Evolutionary conservation across 2,797 vertebrate genomes (phyloP).

Genomic region (Morus bassanus): DNA sequence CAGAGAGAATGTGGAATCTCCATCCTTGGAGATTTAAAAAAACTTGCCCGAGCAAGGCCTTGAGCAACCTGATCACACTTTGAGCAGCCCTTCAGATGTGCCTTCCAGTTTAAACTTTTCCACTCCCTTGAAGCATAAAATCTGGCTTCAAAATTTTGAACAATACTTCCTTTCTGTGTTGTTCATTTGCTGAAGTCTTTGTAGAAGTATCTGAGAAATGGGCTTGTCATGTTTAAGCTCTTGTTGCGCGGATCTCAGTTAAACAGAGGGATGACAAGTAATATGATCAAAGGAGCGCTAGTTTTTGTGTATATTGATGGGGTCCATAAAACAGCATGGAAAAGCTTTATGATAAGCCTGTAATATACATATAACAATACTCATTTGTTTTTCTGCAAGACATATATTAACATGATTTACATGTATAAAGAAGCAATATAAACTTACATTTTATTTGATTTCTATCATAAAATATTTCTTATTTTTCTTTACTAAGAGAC

Average conservation of each 20-base stretch:
- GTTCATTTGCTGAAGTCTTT: slow-evolving; percentile 67
- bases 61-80: neutral
- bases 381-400: neutral
- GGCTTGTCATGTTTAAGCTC: slow-evolving; percentile 59
- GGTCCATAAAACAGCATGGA: neutral
- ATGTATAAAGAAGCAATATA: neutral
- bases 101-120: slow-evolving; percentile 65
- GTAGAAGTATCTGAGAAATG: slow-evolving; percentile 74
- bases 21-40: neutral
- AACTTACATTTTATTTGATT: neutral
- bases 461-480: neutral
- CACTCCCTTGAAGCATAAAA: slow-evolving; percentile 69
- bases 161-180: slow-evolving; percentile 74
- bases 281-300: slow-evolving; percentile 1
- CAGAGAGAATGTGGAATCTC: neutral
- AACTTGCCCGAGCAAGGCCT: neutral
- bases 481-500: neutral
- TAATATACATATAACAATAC: neutral
- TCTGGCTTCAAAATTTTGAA: slow-evolving; percentile 80
- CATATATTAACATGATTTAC: neutral
- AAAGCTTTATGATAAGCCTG: neutral
- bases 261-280: slow-evolving; percentile 1
- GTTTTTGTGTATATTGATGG: neutral
- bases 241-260: neutral
- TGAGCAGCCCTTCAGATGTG: neutral